Conservation (phyloP, 1,140 invertebrate species). For the Brachionus plicatilis region DNA sequence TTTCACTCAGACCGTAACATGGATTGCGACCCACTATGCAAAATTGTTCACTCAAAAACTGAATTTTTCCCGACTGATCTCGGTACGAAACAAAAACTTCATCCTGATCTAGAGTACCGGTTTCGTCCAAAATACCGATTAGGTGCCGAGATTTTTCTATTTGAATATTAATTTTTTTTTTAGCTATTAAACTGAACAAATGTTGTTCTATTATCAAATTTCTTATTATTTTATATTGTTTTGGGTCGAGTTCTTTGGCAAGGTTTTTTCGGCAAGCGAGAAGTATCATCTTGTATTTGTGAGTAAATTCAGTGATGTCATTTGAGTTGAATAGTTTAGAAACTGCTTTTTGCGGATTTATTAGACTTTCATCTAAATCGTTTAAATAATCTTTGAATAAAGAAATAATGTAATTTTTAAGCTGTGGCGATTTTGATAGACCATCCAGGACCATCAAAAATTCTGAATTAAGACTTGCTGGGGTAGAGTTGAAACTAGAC, state of each 20-base stretch:
- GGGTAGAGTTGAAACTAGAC: not conserved
- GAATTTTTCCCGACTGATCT: not conserved
- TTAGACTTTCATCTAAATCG: not conserved
- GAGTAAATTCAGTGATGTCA: not conserved
- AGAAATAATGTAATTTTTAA: not conserved
- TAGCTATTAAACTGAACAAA: not conserved
- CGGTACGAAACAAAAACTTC: slow-evolving; percentile 28
- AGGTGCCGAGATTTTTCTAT: slow-evolving; percentile 16
- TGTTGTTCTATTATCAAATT: not conserved
- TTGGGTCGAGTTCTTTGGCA: not conserved
- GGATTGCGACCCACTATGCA: slow-evolving; percentile 52
- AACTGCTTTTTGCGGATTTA: not conserved
- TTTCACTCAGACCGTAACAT: slow-evolving; percentile 54
- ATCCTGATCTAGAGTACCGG: not conserved
- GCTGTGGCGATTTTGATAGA: not conserved
- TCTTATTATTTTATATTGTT: slow-evolving; percentile 15
- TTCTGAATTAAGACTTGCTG: not conserved
- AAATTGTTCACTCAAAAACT: not conserved
- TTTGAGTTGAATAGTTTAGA: not conserved
- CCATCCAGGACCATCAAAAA: slow-evolving; percentile 19
- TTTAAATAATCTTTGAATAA: not conserved
- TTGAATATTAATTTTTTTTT: not conserved
- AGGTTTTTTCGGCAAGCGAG: slow-evolving; percentile 5
- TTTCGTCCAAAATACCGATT: not conserved
- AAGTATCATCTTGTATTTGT: not conserved